Conservation (phyloP, 2,797 vertebrate species). For the Sebastes minor region DNA sequence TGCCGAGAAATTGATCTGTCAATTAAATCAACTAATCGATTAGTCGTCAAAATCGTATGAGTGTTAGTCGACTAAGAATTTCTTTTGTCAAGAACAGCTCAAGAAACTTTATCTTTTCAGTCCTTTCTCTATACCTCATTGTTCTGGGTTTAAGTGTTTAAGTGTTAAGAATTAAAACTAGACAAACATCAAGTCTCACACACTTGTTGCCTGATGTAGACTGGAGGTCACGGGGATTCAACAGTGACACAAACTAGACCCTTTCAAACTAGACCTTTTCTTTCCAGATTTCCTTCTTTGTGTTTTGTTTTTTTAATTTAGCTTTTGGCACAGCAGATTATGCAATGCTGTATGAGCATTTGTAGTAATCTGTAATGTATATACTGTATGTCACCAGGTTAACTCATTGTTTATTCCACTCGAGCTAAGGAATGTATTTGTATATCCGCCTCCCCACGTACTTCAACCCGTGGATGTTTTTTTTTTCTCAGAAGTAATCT, state of each 20-base stretch:
- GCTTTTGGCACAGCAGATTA: neutral
- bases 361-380: neutral
- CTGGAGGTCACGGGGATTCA: constrained; percentile 18
- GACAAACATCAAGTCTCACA: constrained; percentile 36
- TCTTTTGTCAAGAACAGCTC: too few species aligned
- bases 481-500: neutral
- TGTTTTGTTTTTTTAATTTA: neutral
- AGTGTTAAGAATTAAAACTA: constrained; percentile 37
- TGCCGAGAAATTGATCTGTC: too few species aligned
- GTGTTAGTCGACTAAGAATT: too few species aligned
- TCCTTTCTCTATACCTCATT: constrained; percentile 2
- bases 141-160: constrained; percentile 31
- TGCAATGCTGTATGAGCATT: neutral
- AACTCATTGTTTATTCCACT: neutral
- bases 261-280: neutral
- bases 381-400: neutral
- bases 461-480: neutral
- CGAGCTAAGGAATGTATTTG: constrained; percentile 11
- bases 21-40: too few species aligned
- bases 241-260: too few species aligned
- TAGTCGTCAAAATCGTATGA: too few species aligned
- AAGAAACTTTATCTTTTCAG: too few species aligned
- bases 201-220: constrained; percentile 16
- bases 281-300: neutral
- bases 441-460: neutral